Evolutionary conservation across 2,888 invertebrate species (phyloP).

Genomic region (Clostera curtula): DNA sequence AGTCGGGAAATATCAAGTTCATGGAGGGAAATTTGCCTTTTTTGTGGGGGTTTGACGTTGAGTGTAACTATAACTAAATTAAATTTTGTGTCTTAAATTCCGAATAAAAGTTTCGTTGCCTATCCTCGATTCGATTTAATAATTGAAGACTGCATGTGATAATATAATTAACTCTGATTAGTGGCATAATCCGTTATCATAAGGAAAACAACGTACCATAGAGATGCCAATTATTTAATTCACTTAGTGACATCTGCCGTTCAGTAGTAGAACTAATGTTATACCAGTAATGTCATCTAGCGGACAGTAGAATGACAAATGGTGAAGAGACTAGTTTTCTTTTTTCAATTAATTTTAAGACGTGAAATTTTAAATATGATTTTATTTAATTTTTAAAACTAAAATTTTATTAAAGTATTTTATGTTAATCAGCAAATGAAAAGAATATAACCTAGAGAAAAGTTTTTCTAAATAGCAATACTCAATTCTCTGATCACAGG

Average conservation of each 20-base stretch:
- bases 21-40: too few species aligned
- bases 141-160: too few species aligned
- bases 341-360: not conserved
- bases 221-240: too few species aligned
- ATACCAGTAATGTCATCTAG: not conserved
- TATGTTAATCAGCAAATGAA: conserved; percentile 20
- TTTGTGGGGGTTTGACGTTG: too few species aligned
- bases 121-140: too few species aligned
- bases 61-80: too few species aligned
- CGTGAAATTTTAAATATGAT: not conserved
- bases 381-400: not conserved
- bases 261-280: conserved; percentile 13
- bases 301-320: not conserved
- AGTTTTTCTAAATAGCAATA: conserved; percentile 38
- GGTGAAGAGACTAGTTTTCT: not conserved
- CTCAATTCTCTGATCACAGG: conserved; percentile 27
- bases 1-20: too few species aligned
- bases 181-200: too few species aligned
- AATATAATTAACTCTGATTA: too few species aligned
- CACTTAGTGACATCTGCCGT: conserved; percentile 24
- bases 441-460: conserved; percentile 8
- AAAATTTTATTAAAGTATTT: conserved; percentile 14
- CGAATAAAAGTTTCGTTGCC: too few species aligned
- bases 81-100: too few species aligned
- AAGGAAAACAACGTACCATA: too few species aligned